A percentile compares a stretch with the other conserved stretches of the same genome.
Conservation (phyloP, 2,888 invertebrate species). For the Lacanobia oleracea region DNA sequence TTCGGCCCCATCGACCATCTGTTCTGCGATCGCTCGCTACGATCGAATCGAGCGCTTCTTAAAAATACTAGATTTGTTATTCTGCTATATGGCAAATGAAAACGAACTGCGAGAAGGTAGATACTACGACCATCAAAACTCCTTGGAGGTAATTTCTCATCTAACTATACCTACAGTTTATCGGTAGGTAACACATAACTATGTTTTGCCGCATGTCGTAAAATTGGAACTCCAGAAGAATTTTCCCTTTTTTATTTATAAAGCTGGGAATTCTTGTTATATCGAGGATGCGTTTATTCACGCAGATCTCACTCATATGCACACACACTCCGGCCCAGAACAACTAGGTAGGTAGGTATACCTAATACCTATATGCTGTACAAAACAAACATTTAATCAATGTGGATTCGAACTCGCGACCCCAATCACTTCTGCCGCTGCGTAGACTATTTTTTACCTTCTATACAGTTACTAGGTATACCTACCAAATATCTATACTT, state of each 20-base stretch:
- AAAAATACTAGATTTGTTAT: too few species aligned
- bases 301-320: neutral
- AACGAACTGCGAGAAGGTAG: neutral
- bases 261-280: neutral
- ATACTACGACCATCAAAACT: neutral
- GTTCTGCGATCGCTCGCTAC: too few species aligned
- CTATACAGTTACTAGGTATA: neutral
- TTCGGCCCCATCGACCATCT: too few species aligned
- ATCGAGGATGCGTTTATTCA: conserved; percentile 2
- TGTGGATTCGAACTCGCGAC: neutral
- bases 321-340: neutral
- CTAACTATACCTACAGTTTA: too few species aligned
- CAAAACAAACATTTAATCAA: conserved; percentile 18
- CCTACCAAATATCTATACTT: neutral
- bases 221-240: neutral
- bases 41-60: too few species aligned
- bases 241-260: neutral
- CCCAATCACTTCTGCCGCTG: conserved; percentile 6
- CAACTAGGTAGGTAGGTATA: neutral
- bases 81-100: neutral
- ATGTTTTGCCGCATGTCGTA: neutral
- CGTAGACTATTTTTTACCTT: neutral
- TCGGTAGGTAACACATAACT: neutral
- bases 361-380: neutral
- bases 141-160: neutral